These are phyloP conservation scores for Acrobasis repandana DNA, from an alignment of 2,888 invertebrate genomes.

Conservation along the genomic window DNA sequence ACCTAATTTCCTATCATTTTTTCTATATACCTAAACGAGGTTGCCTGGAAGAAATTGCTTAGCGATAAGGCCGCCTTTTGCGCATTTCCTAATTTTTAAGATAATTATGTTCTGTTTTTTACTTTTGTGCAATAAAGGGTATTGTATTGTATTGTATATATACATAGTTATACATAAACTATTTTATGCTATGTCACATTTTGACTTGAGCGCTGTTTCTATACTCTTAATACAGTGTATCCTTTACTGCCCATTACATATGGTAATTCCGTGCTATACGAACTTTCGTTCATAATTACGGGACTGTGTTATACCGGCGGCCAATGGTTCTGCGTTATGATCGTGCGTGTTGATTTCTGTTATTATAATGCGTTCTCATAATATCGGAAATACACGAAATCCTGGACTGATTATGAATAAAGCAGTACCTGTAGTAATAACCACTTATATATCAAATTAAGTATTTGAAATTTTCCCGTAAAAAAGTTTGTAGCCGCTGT, in stretches of 20 bases:
- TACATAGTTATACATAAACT: too few relatives aligned
- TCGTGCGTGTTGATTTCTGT: conserved; percentile 17
- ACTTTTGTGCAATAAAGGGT: too few relatives aligned
- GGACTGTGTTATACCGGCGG: conserved; percentile 9
- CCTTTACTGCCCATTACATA: conserved; percentile 41
- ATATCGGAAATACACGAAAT: conserved; percentile 1
- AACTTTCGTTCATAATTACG: conserved; percentile 33
- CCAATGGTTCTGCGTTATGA: conserved; percentile 7
- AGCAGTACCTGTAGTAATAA: not conserved
- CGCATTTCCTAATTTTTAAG: too few relatives aligned
- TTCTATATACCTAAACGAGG: too few relatives aligned
- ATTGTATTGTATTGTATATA: too few relatives aligned
- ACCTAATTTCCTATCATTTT: too few relatives aligned
- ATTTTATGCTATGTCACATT: too few relatives aligned
- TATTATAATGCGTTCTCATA: conserved; percentile 17
- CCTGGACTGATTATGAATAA: not conserved
- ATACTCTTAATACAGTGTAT: not conserved
- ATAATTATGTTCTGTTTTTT: too few relatives aligned
- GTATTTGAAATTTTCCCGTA: not conserved
- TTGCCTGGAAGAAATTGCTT: too few relatives aligned
- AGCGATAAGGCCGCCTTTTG: too few relatives aligned
- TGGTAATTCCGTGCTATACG: conserved; percentile 60
- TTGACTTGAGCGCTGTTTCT: not conserved
- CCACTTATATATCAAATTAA: not conserved
- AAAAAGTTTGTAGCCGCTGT: too few relatives aligned